Evolutionary conservation across 2,888 invertebrate genomes (phyloP).

Genomic region (Platycheirus albimanus): DNA sequence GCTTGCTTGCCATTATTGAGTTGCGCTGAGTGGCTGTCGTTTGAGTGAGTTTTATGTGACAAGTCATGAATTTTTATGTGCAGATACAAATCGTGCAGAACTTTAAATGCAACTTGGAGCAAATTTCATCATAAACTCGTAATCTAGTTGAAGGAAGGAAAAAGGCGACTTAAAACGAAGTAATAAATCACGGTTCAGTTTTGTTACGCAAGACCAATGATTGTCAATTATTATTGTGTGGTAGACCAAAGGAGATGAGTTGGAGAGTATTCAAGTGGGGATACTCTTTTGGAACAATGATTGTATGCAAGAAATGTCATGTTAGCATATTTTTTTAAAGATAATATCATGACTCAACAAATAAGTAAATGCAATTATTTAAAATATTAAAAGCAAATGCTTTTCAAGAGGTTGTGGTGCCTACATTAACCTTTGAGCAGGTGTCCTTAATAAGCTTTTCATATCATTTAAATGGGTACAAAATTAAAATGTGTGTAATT

Average conservation of each 20-base stretch:
- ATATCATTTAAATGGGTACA: no score
- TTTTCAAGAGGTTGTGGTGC: no score
- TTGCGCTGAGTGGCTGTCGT: conserved; percentile 35
- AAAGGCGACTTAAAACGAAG: conserved; percentile 38
- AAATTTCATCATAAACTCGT: conserved; percentile 64
- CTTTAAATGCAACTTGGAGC: neutral
- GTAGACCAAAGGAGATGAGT: conserved; percentile 53
- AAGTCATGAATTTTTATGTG: conserved; percentile 70
- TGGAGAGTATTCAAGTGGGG: conserved; percentile 1
- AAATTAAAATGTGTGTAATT: no score
- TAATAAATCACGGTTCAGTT: conserved; percentile 63
- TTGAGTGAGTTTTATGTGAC: conserved; percentile 67
- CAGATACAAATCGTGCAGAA: conserved; percentile 67
- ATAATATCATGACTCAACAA: no score
- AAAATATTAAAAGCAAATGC: no score
- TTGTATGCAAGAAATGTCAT: conserved; percentile 26
- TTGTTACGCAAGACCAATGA: conserved; percentile 51
- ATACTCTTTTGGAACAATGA: neutral
- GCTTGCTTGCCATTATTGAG: no score
- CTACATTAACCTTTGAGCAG: no score
- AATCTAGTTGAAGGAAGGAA: no score
- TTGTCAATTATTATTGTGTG: conserved; percentile 41
- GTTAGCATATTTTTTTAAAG: no score
- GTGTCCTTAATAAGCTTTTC: no score
- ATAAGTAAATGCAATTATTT: no score